Evolutionary conservation across 2,113 vertebrate genomes (phyloP), one percentile per base, ranked within the genome.

Genomic region (Anguilla rostrata): DNA sequence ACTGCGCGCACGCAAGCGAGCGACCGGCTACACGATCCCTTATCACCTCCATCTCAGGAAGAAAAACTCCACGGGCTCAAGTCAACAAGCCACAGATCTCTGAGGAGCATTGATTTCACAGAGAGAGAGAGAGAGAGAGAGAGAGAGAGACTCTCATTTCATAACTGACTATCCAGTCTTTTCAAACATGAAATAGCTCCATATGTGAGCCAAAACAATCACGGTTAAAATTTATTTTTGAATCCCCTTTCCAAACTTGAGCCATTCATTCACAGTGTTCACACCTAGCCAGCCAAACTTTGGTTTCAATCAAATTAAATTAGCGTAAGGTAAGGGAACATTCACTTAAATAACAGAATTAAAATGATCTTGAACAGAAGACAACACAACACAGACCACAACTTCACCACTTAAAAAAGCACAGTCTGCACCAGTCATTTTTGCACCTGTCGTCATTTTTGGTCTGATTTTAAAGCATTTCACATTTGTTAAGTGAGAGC

Each of bases 1-100:
- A 79, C 83, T 87, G 88, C 85, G 20, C 84, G 60, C 83, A 86
- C 88, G 86, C 78, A 82, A 89, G 87, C 88, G 89, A 87, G 87
- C 39, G 88, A 87, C 87, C 82, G 89, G 56, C 89, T 82, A 86
- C 87, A 41, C n/a, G 18, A 89, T 81, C 63, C 29, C 40, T 88
- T 34, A 90, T 88, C 83, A 20, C 88, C 85, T 20, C 83, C 2
- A 0, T 49, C 83, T 53, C 63, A 81, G 86, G 53, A 66, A 39
- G 86, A 85, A 15, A 1, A 53, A 39, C 56, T 83, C 75, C 5
- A n/a, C 26, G 66, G 83, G 81, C 85, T 89, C 29, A 41, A 2
- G 87, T 80, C 88, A 89, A 85, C 78, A 39, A 85, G 81, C 60
- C 41, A 83, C 56, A 20, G n/a, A 53, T 84, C 82, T 43, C 80